Base-by-base conservation (phyloP, 2,113 vertebrate genomes). In the Lonchura striata region DNA sequence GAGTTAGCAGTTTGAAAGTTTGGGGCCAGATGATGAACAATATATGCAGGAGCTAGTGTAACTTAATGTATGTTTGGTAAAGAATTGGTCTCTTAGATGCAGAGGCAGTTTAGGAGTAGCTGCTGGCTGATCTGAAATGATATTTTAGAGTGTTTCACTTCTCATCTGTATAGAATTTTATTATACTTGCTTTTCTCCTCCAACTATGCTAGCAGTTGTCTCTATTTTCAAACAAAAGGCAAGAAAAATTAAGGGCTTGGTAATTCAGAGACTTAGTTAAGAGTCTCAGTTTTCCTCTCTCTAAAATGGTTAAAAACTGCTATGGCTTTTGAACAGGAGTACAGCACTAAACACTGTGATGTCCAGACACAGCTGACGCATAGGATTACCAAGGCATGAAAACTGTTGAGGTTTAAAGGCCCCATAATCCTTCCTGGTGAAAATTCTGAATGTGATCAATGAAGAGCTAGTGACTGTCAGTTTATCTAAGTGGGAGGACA, bases 281-380 rank as follows among this genome's bases (percentile, higher is more conserved):
- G 6, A 49, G 21, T 77, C n/a, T 79, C 5, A 14, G 37, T 59
- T 82, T 89, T 84, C 15, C 19, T 25, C 0, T 53, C 12, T 53
- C 13, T 80, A 16, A 57, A 60, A 59, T 35, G 3, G 16, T 47
- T 47, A 41, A 72, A 88, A 82, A n/a, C 22, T 69, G 6, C 4
- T 0, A 0, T 79, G 15, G 13, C 17, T 72, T 94, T 91, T 87
- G n/a, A 76, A 52, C 15, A n/a, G 28, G 18, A 83, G 31, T 65
- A 15, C 3, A 3, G 25, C 3, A 1, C 44, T 75, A 16, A 78
- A n/a, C 13, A 56, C 17, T 2, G 2, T 57, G 33, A 9, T 77
- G 25, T 46, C 42, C 46, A 23, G n/a, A 37, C 6, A 25, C 30
- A 4, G 11, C 13, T 69, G 19, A 8, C 64, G 35, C 11, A 1